Percentiles rank a stretch among this genome's conserved stretches.
phyloP scores from a whole-genome alignment of 2,113 vertebrate species.

The Chlamydotis undulata region DNA sequence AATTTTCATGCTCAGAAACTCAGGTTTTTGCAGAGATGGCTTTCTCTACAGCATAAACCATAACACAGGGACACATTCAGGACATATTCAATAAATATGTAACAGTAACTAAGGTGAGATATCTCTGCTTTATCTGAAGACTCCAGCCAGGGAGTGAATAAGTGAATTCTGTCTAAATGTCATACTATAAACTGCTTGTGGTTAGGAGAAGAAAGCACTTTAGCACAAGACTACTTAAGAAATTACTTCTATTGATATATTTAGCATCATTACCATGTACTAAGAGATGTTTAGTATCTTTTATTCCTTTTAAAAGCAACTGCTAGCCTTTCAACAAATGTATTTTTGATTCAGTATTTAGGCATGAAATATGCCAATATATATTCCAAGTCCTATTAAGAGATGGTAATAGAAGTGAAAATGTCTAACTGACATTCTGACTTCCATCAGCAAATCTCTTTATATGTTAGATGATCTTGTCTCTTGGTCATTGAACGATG shows the following conservation, averaged over 20 bases:
- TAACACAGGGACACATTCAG: neutral
- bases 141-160: neutral
- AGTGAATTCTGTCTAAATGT: slow-evolving; percentile 39
- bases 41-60: neutral
- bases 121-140: neutral
- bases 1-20: neutral
- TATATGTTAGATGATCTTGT: neutral
- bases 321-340: neutral
- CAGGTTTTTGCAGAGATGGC: neutral
- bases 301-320: slow-evolving; percentile 17
- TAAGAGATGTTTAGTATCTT: neutral
- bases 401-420: neutral
- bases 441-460: neutral
- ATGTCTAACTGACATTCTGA: neutral
- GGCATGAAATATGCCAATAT: neutral
- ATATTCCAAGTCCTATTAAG: neutral
- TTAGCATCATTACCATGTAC: slow-evolving; percentile 2
- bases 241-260: slow-evolving; percentile 51
- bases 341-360: neutral
- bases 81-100: neutral
- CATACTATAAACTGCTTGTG: neutral
- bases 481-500: neutral
- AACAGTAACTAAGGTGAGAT: neutral
- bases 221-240: slow-evolving; percentile 6
- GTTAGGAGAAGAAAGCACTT: slow-evolving; percentile 38